phyloP scores from a whole-genome alignment of 2,113 vertebrate species.

The Dicrurus megarhynchus region DNA sequence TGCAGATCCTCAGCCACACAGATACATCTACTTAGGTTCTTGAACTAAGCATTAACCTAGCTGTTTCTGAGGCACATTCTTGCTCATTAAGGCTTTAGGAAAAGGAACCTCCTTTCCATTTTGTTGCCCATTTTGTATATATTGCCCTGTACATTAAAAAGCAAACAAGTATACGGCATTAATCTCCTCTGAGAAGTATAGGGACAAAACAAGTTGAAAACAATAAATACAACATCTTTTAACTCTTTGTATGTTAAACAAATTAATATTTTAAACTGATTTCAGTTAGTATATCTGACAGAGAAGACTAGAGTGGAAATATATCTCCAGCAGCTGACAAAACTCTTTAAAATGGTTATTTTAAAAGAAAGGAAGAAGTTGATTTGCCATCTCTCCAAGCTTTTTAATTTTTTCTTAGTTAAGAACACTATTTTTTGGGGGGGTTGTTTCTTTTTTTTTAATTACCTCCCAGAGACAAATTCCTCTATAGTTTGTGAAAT shows the following conservation, averaged over 20 bases:
- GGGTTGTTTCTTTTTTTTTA: no score
- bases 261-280: background rate
- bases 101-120: background rate
- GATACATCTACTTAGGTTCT: background rate
- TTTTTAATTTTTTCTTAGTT: background rate
- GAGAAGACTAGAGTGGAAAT: background rate
- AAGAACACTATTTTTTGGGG: background rate
- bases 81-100: background rate
- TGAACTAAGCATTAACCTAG: background rate
- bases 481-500: background rate
- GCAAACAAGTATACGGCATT: background rate
- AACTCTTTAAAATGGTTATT: background rate
- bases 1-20: background rate
- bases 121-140: background rate
- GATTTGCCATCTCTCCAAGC: background rate
- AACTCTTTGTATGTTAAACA: background rate
- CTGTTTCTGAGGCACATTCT: background rate
- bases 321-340: fast-evolving
- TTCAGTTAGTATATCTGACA: background rate
- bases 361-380: background rate
- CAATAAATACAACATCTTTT: background rate
- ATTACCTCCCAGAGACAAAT: background rate
- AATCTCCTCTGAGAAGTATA: background rate
- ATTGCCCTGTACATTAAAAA: background rate
- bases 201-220: background rate